A percentile compares a stretch with the other conserved stretches of the same genome.
Conservation (phyloP, 2,888 invertebrate species). For the Stenurella melanura region DNA sequence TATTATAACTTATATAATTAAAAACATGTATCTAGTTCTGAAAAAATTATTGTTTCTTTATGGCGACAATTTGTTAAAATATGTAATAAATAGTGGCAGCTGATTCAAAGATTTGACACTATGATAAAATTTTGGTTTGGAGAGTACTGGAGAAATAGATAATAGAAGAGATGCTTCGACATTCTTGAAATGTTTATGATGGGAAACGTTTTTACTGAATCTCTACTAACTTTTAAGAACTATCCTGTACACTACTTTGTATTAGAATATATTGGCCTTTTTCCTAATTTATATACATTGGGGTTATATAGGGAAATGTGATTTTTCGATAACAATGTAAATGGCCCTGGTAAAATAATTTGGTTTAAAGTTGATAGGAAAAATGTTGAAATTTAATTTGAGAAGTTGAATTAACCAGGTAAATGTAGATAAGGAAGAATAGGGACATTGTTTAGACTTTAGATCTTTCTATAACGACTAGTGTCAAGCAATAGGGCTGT, state of each 20-base stretch:
- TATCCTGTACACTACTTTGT: neutral
- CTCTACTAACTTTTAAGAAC: neutral
- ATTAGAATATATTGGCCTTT: neutral
- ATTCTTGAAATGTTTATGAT: neutral
- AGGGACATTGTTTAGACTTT: conserved; percentile 37
- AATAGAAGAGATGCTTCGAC: neutral
- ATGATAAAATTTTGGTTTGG: neutral
- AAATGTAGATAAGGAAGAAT: conserved; percentile 41
- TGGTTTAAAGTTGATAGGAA: conserved; percentile 48
- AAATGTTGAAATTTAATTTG: conserved; percentile 58
- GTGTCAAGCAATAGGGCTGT: conserved; percentile 39
- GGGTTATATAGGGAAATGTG: conserved; percentile 1
- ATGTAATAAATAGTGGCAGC: too few species aligned
- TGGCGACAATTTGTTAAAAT: too few species aligned
- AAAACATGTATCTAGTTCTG: too few species aligned
- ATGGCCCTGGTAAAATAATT: conserved; percentile 36
- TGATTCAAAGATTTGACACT: too few species aligned
- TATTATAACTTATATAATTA: too few species aligned
- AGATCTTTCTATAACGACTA: conserved; percentile 39
- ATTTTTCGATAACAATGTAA: conserved; percentile 20
- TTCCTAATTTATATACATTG: conserved; percentile 16
- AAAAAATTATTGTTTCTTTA: too few species aligned
- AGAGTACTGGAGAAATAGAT: neutral
- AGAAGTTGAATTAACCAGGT: conserved; percentile 55
- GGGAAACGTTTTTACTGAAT: neutral